These are phyloP conservation scores for Corythaeola cristata DNA, from an alignment of 2,113 vertebrate species.

Conservation along the genomic window DNA sequence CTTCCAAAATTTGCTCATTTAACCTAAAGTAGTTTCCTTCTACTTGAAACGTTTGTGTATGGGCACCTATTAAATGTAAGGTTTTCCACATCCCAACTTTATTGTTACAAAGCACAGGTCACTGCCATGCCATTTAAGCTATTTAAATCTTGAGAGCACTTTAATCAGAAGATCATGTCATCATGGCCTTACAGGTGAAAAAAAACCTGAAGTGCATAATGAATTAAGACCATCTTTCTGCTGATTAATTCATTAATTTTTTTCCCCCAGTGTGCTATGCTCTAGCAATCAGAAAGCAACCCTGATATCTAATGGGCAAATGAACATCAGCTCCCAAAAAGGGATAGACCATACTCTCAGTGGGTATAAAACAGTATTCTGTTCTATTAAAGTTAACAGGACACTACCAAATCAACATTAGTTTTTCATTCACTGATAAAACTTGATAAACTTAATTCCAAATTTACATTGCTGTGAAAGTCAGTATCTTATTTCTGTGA, in stretches of 20 bases:
- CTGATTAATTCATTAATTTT: not conserved
- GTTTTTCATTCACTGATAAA: not conserved
- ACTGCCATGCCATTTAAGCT: not conserved
- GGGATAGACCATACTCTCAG: not conserved
- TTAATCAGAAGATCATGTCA: not conserved
- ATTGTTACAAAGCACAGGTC: not conserved
- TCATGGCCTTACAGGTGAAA: not conserved
- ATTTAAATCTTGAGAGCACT: not conserved
- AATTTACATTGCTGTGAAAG: not conserved
- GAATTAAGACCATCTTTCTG: not conserved
- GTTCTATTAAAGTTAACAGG: not conserved
- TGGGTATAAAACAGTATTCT: not conserved
- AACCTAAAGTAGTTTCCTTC: not conserved
- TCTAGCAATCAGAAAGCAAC: not conserved
- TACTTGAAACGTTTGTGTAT: not conserved
- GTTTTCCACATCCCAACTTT: not conserved
- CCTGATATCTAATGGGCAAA: not conserved
- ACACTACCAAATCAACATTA: not conserved
- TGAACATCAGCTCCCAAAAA: not conserved
- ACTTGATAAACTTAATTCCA: not conserved
- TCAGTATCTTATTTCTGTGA: not conserved
- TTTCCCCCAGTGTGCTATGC: not conserved
- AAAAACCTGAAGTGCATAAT: not conserved
- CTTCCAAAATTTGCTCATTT: not conserved
- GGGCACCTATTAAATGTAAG: not conserved